Evolutionary conservation across 1,140 invertebrate species (phyloP), one percentile per base, ranked within the genome.

Genomic region (Littorina saxatilis): DNA sequence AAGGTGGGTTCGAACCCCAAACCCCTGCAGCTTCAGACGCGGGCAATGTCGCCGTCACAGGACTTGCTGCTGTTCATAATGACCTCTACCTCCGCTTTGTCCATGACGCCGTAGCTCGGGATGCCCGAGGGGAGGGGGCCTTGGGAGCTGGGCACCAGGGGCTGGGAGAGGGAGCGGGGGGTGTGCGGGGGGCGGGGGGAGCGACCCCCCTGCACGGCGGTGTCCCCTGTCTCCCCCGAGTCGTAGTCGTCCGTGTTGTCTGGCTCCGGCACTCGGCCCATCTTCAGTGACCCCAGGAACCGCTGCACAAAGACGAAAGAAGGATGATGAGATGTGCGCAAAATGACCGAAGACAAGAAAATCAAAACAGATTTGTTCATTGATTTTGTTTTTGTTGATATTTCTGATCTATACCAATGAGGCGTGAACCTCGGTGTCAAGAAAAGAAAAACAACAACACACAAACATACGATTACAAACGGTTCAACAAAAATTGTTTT

Each of bases 151-250:
- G 76, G 81, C 9, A 70, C 79, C 52, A 72, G 76, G 39, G 43
- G 37, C 66, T 58, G 55, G 77, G 50, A 32, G 58, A 52, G 27
- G 61, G 37, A 2, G n/a, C 63, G 78, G 40, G 78, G 78, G 4
- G 77, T 52, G n/a, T 68, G 72, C 27, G 55, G 79, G 68, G 63
- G 52, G 40, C 35, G 72, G 15, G 78, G 72, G 17, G 79, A 47
- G 58, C 72, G 55, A 2, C 78, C 58, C 20, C 70, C 40, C 58
- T 85, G 81, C 29, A 85, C 70, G 32, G 82, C 82, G 5, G 89
- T 89, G 81, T 89, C 87, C 3, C 85, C 86, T 0, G 88, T 89
- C n/a, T 88, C 87, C 2, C 81, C 84, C 20, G 86, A 84, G 35
- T 86, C 83, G 78, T 84, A 87, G 27, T 90, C 88, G 40, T 83